Evolutionary conservation across 2,888 invertebrate species (phyloP).

Genomic region (Siphlonurus alternatus): DNA sequence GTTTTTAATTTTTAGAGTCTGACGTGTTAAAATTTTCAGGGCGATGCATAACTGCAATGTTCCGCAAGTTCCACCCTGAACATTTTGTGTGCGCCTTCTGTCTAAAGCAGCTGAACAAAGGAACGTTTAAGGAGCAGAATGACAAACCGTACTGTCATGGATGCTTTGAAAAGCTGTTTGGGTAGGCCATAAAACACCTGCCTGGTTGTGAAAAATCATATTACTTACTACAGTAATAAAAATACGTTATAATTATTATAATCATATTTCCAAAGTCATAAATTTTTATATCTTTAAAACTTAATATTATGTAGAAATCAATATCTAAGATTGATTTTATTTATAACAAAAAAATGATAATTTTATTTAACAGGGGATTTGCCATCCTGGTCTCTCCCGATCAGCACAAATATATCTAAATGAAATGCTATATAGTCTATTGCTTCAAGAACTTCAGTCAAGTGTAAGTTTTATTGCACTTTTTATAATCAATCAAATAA

Average conservation of each 20-base stretch:
- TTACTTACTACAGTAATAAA: not conserved
- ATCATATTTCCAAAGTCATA: not conserved
- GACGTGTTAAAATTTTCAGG: no score
- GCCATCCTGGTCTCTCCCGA: conserved; percentile 2
- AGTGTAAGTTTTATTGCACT: not conserved
- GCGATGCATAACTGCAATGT: conserved; percentile 98
- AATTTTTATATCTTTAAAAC: not conserved
- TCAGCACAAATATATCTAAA: conserved; percentile 1
- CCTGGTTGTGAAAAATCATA: not conserved
- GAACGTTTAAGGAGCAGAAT: conserved; percentile 98
- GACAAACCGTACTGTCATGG: conserved; percentile 97
- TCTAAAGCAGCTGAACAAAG: conserved; percentile 91
- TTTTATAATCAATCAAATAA: not conserved
- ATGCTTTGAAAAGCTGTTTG: conserved; percentile 95
- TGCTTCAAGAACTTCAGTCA: not conserved
- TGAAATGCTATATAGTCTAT: no score
- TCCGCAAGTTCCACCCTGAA: conserved; percentile 96
- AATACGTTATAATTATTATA: not conserved
- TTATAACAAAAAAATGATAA: not conserved
- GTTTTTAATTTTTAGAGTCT: no score
- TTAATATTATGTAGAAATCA: not conserved
- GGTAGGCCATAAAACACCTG: conserved; percentile 33
- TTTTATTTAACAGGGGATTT: not conserved
- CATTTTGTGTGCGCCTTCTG: conserved; percentile 99
- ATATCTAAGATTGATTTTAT: not conserved